phyloP scores from a whole-genome alignment of 2,113 vertebrate species.

The Mobula birostris region DNA sequence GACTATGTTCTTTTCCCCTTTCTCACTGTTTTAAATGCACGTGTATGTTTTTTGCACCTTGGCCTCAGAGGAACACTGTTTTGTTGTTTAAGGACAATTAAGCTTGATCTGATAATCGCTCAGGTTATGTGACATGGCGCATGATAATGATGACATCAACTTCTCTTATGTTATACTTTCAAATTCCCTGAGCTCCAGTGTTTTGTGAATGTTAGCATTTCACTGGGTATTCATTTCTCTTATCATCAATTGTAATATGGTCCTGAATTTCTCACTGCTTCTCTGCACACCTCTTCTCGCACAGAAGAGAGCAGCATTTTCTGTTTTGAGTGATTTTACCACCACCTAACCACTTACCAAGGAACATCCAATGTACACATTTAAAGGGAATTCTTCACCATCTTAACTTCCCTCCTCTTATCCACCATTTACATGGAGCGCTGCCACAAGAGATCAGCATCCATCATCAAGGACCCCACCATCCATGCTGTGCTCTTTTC shows the following conservation, averaged over 20 bases:
- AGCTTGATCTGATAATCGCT: no score
- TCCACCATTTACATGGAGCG: no score
- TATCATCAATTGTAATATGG: neutral
- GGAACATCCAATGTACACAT: neutral
- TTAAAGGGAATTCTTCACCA: neutral
- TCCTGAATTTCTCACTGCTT: neutral
- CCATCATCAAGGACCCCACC: no score
- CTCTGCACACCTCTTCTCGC: neutral
- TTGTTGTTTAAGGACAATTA: no score
- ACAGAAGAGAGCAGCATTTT: neutral
- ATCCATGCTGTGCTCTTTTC: no score
- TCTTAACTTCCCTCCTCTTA: neutral
- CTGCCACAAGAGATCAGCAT: no score
- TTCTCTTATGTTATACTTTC: neutral
- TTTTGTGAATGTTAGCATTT: neutral
- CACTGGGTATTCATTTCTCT: neutral
- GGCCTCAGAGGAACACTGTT: no score
- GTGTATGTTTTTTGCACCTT: no score
- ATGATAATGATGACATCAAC: neutral
- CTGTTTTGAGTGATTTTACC: neutral
- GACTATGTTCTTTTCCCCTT: no score
- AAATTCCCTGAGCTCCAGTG: neutral
- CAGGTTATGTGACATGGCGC: no score
- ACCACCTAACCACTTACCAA: no score
- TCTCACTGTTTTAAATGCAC: no score